Conservation (phyloP, 2,797 vertebrate species). For the Artibeus jamaicensis region DNA sequence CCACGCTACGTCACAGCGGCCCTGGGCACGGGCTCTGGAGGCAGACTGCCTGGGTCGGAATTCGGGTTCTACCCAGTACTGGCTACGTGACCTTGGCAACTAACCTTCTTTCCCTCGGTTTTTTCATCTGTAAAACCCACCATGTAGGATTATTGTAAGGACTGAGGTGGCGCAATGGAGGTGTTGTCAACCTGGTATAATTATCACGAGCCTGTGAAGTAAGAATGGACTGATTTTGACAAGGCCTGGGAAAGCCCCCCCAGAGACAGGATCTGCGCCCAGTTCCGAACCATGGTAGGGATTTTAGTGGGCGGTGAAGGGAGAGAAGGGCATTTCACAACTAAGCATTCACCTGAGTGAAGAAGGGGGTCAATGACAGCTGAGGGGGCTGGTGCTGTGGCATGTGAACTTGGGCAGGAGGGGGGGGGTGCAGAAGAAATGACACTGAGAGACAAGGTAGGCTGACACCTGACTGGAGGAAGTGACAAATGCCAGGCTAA, state of each 20-base stretch:
- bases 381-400: background rate
- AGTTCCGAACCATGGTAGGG: background rate
- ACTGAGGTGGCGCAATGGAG: background rate
- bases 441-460: fast-evolving
- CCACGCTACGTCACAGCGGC: background rate
- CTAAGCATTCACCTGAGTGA: background rate
- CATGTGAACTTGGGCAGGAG: background rate
- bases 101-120: background rate
- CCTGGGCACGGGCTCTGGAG: background rate
- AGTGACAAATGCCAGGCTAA: background rate
- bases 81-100: background rate
- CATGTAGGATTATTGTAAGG: background rate
- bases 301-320: background rate
- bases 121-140: background rate
- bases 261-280: background rate
- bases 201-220: background rate
- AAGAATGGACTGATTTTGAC: background rate
- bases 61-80: background rate
- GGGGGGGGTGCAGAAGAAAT: background rate
- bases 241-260: background rate
- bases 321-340: background rate
- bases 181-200: background rate
- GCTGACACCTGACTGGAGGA: background rate
- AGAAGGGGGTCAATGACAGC: background rate
- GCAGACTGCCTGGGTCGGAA: background rate